Conservation (phyloP, 2,888 invertebrate genomes). For the Melanotus villosus region DNA sequence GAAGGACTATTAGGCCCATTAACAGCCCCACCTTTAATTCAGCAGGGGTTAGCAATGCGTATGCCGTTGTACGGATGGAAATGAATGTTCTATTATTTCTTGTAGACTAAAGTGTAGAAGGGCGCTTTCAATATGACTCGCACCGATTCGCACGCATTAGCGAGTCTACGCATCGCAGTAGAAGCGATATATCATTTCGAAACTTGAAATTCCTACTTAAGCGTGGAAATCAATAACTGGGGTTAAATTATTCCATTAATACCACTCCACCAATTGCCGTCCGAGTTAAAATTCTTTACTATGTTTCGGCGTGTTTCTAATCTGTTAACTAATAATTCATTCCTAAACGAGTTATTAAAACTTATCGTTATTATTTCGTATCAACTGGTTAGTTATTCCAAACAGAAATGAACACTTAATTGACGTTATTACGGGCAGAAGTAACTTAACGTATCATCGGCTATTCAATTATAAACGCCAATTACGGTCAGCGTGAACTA, state of each 20-base stretch:
- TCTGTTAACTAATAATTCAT: too few relatives aligned
- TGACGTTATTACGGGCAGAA: too few relatives aligned
- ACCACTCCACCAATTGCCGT: not conserved
- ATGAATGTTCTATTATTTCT: constrained; percentile 7
- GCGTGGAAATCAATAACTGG: constrained; percentile 1
- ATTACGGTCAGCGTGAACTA: not conserved
- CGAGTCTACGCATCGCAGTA: constrained; percentile 4
- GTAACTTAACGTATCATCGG: too few relatives aligned
- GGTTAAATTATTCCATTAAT: constrained; percentile 13
- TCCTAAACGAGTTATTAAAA: too few relatives aligned
- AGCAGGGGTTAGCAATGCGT: not conserved
- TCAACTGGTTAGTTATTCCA: too few relatives aligned
- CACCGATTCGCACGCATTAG: constrained; percentile 16
- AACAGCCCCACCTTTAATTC: constrained; percentile 9
- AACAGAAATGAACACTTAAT: too few relatives aligned
- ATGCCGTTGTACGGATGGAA: not conserved
- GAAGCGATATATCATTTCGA: constrained; percentile 14
- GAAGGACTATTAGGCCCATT: not conserved
- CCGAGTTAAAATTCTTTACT: not conserved
- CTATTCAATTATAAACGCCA: not conserved
- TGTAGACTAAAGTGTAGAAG: constrained; percentile 18
- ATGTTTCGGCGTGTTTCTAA: too few relatives aligned
- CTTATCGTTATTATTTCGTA: too few relatives aligned
- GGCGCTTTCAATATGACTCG: constrained; percentile 21
- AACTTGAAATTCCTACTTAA: constrained; percentile 24